Evolutionary conservation across 1,140 invertebrate species (phyloP), one percentile per base, ranked within the genome.

Genomic region (Aphaenogaster floridana): DNA sequence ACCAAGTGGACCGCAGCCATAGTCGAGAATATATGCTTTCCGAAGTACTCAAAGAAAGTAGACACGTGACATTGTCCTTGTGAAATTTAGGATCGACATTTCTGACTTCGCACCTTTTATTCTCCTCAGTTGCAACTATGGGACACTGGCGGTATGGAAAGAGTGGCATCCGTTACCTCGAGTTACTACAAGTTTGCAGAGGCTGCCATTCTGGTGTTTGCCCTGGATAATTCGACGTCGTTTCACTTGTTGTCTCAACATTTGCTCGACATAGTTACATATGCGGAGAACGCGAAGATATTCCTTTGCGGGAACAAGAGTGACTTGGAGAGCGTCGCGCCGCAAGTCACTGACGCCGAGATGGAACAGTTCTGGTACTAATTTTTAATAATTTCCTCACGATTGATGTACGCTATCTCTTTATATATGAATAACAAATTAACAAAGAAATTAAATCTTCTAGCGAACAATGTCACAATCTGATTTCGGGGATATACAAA

Each of bases 121-220:
- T 87, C 91, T 96, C 6, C 95, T 69, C 91, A 99, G 98, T 95
- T 99, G 61, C 98, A 98, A 96, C 95, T 99, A 91, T 99, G 98
- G 98, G 98, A 99, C 92, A 99, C 98, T 63, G 98, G 98, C 91
- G 98, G 98, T 85, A 98, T 99, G 98, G 98, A 99, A 95, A 96
- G 98, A 94, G 98, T 99, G 54, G 98, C 98, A 42, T 98, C 98
- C n/a, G 98, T 99, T 11, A 99, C 98, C 3, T 98, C 98, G 17
- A 98, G 98, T 90, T 99, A 99, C 93, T 99, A 99, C 92, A 99
- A 99, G 96, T 98, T 98, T 96, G 98, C 98, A 13, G 98, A 99
- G 94, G 98, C 98, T 83, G 98, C 98, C 69, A 97, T 99, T 90
- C 95, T 99, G 64, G 98, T 99, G 0, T 99, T 98, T 95, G 97